phyloP scores from a whole-genome alignment of 1,140 invertebrate species.

The Drosophila rufa region DNA sequence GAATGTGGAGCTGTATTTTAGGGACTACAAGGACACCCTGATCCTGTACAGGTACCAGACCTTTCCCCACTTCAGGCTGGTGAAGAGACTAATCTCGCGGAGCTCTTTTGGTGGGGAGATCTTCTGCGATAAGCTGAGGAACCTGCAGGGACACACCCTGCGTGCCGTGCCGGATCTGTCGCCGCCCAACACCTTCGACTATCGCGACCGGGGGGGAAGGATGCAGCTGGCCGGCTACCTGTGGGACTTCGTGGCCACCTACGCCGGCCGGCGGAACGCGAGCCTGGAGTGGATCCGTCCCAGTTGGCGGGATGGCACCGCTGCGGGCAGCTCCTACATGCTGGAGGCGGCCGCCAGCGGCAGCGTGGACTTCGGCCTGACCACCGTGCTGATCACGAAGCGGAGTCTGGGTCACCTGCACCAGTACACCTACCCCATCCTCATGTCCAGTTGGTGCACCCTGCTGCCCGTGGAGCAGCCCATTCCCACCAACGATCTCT shows the following conservation, averaged over 20 bases:
- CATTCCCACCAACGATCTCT: conserved; percentile 3
- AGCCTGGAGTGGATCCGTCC: conserved; percentile 18
- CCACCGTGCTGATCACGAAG: background rate
- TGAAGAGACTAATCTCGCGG: background rate
- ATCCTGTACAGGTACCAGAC: conserved; percentile 44
- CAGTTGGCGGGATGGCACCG: background rate
- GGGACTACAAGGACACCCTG: background rate
- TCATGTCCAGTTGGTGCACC: conserved; percentile 49
- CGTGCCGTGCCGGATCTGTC: conserved; percentile 34
- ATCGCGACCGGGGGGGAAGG: conserved; percentile 12
- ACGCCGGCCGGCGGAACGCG: conserved; percentile 7
- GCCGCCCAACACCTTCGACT: conserved; percentile 47
- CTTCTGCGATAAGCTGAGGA: conserved; percentile 22
- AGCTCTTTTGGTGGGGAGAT: background rate
- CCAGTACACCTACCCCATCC: conserved; percentile 49
- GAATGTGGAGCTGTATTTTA: conserved; percentile 51
- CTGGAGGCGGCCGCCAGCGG: conserved; percentile 30
- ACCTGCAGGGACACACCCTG: conserved; percentile 32
- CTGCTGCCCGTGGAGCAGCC: conserved; percentile 54
- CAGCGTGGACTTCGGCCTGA: conserved; percentile 45
- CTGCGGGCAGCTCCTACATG: conserved; percentile 37
- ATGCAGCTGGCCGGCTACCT: conserved; percentile 40
- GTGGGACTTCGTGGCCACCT: conserved; percentile 40
- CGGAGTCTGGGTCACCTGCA: too few species aligned
- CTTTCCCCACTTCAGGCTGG: conserved; percentile 40